Conservation (phyloP, 1,140 invertebrate species). For the Eupristina koningsbergeri region DNA sequence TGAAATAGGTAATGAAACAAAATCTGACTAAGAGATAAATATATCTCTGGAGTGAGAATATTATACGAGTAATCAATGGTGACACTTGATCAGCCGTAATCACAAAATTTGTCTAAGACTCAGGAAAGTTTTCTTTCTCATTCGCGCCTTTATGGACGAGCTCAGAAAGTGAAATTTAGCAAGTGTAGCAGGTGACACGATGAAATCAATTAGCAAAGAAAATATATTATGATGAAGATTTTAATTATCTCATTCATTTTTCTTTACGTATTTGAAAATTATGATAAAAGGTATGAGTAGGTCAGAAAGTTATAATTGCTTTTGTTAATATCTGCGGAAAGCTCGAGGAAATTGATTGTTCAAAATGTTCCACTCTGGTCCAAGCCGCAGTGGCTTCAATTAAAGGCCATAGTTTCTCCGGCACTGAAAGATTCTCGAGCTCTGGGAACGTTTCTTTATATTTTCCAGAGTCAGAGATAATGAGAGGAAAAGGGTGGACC, state of each 20-base stretch:
- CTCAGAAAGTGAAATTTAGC: conserved; percentile 12
- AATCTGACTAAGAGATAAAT: not conserved
- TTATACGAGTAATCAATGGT: not conserved
- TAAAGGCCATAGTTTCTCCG: conserved; percentile 22
- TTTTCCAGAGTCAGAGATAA: not conserved
- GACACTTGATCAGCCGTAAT: not conserved
- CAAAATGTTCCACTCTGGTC: conserved; percentile 34
- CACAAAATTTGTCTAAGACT: not conserved
- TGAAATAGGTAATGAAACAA: not conserved
- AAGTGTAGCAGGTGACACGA: conserved; percentile 18
- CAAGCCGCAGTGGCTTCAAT: conserved; percentile 14
- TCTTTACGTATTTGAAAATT: not conserved
- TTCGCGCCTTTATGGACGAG: not conserved
- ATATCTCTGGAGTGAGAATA: not conserved
- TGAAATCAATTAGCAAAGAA: conserved; percentile 41
- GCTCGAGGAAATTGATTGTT: conserved; percentile 34
- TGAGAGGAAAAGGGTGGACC: not conserved
- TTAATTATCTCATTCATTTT: conserved; percentile 31
- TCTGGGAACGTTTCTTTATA: not conserved
- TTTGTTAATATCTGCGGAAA: conserved; percentile 46
- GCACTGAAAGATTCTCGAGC: not conserved
- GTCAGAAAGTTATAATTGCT: conserved; percentile 50
- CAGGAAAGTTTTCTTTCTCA: not conserved
- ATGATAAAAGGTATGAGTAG: conserved; percentile 14
- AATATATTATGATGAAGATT: conserved; percentile 25